These are phyloP conservation scores for Brachyptera putata DNA, from an alignment of 2,888 invertebrate species.

Conservation along the genomic window DNA sequence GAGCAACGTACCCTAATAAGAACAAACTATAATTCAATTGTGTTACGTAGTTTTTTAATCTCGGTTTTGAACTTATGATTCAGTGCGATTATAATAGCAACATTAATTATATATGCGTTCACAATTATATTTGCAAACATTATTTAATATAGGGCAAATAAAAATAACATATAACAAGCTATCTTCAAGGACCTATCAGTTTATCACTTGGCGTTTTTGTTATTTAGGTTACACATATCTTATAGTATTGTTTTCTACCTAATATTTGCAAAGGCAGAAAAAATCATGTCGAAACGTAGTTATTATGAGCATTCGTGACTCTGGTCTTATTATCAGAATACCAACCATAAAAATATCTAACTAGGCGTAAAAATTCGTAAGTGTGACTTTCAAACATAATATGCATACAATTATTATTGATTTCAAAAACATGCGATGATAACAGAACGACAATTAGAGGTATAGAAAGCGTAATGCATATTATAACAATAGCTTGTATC, in stretches of 20 bases:
- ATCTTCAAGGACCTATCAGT: not conserved
- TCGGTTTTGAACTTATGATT: not conserved
- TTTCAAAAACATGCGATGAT: not conserved
- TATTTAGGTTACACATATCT: not conserved
- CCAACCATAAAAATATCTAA: slow-evolving; percentile 17
- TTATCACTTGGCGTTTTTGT: not conserved
- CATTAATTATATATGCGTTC: not conserved
- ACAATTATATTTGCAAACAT: not conserved
- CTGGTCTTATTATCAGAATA: slow-evolving; percentile 16
- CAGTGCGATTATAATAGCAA: not conserved
- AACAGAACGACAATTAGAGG: not conserved
- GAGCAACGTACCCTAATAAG: not conserved
- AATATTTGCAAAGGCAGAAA: slow-evolving; percentile 10
- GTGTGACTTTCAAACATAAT: slow-evolving; percentile 18
- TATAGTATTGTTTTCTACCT: slow-evolving; percentile 3
- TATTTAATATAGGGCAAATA: not conserved
- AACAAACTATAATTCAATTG: not conserved
- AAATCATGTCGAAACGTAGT: slow-evolving; percentile 6
- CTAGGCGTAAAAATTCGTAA: slow-evolving; percentile 20
- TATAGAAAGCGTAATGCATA: not conserved
- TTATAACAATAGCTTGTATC: not conserved
- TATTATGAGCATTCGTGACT: slow-evolving; percentile 15
- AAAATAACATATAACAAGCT: not conserved
- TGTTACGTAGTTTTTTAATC: not conserved
- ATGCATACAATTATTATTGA: not conserved